Conservation (phyloP, 2,888 invertebrate genomes). For the Dynastes hyllus region DNA sequence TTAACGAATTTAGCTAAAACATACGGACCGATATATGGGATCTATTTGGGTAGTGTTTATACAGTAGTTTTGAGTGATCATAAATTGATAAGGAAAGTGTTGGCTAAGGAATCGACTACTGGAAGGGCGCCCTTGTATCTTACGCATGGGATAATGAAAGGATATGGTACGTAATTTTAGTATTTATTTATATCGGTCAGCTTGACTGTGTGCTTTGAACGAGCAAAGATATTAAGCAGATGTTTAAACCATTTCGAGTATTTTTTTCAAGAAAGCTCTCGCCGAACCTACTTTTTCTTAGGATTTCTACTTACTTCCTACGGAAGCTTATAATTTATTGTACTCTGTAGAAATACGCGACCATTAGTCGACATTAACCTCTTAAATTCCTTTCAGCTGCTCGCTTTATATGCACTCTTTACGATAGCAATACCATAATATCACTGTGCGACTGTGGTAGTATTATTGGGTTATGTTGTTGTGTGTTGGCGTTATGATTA, state of each 20-base stretch:
- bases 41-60: constrained; percentile 83
- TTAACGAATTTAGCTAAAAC: constrained; percentile 78
- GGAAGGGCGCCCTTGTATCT: constrained; percentile 88
- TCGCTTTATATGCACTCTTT: constrained; percentile 15
- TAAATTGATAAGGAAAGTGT: constrained; percentile 80
- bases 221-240: too few relatives aligned
- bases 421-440: constrained; percentile 2
- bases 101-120: constrained; percentile 81
- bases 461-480: constrained; percentile 19
- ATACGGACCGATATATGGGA: constrained; percentile 84
- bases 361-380: constrained; percentile 5
- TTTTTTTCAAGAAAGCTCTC: too few relatives aligned
- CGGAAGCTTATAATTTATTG: too few relatives aligned
- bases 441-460: constrained; percentile 5
- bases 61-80: constrained; percentile 87
- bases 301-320: not conserved
- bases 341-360: not conserved
- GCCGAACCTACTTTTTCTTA: not conserved
- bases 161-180: constrained; percentile 80
- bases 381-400: not conserved
- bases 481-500: constrained; percentile 37
- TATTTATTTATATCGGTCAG: not conserved
- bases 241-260: too few relatives aligned
- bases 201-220: too few relatives aligned
- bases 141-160: constrained; percentile 91